Conservation (phyloP, 2,888 invertebrate species). For the Sepioteuthis lessoniana region DNA sequence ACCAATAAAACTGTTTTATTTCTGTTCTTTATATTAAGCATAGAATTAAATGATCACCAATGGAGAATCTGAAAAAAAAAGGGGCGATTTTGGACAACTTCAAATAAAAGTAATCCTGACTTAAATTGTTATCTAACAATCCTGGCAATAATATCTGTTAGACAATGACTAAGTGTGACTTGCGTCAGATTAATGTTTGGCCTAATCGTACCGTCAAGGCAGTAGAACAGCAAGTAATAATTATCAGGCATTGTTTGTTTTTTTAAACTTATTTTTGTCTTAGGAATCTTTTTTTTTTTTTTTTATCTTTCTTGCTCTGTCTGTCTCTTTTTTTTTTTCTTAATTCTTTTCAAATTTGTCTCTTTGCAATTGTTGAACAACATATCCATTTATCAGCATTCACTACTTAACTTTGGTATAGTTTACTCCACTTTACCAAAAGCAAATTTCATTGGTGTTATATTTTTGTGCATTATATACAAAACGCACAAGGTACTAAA, state of each 20-base stretch:
- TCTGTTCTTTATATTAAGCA: neutral
- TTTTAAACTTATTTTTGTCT: neutral
- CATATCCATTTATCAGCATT: neutral
- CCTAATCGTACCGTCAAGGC: neutral
- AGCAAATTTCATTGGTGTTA: neutral
- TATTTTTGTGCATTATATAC: neutral
- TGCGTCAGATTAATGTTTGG: neutral
- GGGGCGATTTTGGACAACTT: neutral
- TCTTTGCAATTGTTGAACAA: slow-evolving; percentile 18
- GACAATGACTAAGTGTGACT: neutral
- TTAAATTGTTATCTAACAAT: neutral
- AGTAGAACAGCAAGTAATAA: neutral
- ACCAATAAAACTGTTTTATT: neutral
- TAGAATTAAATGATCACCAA: neutral
- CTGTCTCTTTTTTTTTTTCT: neutral
- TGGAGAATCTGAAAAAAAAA: neutral
- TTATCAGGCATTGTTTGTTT: neutral
- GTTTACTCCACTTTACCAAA: neutral
- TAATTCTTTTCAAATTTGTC: neutral
- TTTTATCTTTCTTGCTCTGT: neutral
- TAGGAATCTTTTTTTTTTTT: neutral
- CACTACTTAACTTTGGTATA: neutral
- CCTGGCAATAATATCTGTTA: neutral
- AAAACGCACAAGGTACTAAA: slow-evolving; percentile 8
- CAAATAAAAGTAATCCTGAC: neutral